A percentile compares a stretch with the other conserved stretches of the same genome.
phyloP scores from a whole-genome alignment of 2,888 invertebrate genomes.

The Orthosia gothica region DNA sequence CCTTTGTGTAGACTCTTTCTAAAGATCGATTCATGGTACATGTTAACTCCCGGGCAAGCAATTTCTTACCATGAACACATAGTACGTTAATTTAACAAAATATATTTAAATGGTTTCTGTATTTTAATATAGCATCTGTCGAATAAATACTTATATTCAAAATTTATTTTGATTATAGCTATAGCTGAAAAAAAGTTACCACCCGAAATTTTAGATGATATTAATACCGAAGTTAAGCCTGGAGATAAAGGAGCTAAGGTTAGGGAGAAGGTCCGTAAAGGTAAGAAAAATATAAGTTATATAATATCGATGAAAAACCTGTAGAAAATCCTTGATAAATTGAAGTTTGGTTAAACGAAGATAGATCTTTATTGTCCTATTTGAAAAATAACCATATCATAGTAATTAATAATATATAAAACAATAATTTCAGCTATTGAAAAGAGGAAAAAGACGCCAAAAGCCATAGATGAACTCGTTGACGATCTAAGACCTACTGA shows the following conservation, averaged over 20 bases:
- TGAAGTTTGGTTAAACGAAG: not conserved
- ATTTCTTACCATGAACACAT: too few relatives aligned
- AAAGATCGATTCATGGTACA: not conserved
- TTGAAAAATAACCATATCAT: not conserved
- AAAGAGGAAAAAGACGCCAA: constrained; percentile 20
- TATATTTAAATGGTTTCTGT: too few relatives aligned
- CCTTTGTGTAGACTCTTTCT: not conserved
- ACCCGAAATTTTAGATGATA: constrained; percentile 41
- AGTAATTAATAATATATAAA: not conserved
- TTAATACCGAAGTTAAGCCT: constrained; percentile 4
- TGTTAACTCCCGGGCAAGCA: too few relatives aligned
- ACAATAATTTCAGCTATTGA: constrained; percentile 33
- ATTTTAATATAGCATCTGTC: too few relatives aligned
- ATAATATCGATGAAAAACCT: too few relatives aligned
- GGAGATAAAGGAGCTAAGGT: constrained; percentile 9
- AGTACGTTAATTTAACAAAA: too few relatives aligned
- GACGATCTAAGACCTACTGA: constrained; percentile 34
- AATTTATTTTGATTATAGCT: constrained; percentile 24
- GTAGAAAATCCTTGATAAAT: not conserved
- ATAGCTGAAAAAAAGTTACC: constrained; percentile 26
- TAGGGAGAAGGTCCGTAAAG: constrained; percentile 12
- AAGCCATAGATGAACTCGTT: constrained; percentile 35
- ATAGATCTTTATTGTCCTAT: not conserved
- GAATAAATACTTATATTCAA: not conserved
- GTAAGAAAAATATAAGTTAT: constrained; percentile 17